A percentile compares a stretch with the other conserved stretches of the same genome.
phyloP scores from a whole-genome alignment of 2,888 invertebrate genomes.

The Apamea crenata region DNA sequence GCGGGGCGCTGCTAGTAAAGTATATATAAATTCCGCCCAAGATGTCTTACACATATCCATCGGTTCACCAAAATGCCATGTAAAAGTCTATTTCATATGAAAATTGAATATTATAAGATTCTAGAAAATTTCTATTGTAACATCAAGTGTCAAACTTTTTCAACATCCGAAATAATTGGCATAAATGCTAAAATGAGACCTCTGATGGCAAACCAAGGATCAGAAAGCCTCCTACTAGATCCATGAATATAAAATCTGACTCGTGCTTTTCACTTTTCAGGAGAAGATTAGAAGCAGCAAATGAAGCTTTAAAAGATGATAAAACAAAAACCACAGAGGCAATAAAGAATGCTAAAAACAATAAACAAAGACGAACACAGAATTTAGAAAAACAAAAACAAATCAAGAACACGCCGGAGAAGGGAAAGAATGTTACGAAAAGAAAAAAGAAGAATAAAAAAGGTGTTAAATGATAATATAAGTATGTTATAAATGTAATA shows the following conservation, averaged over 20 bases:
- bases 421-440: slow-evolving; percentile 60
- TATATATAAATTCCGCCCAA: too few relatives aligned
- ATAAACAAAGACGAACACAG: slow-evolving; percentile 79
- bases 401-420: slow-evolving; percentile 48
- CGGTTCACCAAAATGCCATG: too few relatives aligned
- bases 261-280: slow-evolving; percentile 67
- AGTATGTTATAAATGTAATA: background rate
- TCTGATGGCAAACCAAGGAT: background rate
- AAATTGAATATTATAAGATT: too few relatives aligned
- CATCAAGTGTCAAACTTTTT: background rate
- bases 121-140: too few relatives aligned
- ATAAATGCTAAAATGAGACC: background rate
- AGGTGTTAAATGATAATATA: slow-evolving; percentile 56
- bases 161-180: background rate
- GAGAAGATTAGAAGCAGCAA: slow-evolving; percentile 79
- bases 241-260: background rate
- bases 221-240: background rate
- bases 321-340: slow-evolving; percentile 69
- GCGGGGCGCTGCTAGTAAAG: too few relatives aligned
- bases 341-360: slow-evolving; percentile 76
- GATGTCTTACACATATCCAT: too few relatives aligned
- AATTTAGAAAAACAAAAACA: slow-evolving; percentile 65
- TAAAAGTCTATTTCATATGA: background rate
- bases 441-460: slow-evolving; percentile 68
- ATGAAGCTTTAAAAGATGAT: slow-evolving; percentile 66